Conservation (phyloP, 2,797 vertebrate genomes). For the Rhincodon typus region DNA sequence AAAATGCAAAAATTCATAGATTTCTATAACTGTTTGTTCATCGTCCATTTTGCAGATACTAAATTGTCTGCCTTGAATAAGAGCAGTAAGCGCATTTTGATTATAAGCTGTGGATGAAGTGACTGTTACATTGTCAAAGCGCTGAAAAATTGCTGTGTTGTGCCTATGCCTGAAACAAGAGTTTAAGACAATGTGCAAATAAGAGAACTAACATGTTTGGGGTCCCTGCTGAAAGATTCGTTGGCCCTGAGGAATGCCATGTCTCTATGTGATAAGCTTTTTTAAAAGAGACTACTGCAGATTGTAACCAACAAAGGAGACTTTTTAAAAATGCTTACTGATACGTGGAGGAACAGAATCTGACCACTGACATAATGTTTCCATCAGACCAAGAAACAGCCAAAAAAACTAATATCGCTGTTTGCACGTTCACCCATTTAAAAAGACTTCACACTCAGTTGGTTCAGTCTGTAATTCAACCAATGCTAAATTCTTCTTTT, state of each 20-base stretch:
- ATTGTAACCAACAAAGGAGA: background rate
- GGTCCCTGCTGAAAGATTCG: background rate
- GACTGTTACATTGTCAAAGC: background rate
- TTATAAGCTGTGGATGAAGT: background rate
- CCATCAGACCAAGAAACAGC: background rate
- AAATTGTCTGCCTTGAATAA: background rate
- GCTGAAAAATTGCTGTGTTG: background rate
- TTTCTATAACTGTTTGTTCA: background rate
- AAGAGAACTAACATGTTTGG: background rate
- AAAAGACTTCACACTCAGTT: background rate
- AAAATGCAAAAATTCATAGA: background rate
- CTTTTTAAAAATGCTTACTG: background rate
- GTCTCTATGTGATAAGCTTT: background rate
- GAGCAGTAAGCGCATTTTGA: background rate
- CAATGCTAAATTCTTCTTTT: background rate
- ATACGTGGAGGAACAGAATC: background rate
- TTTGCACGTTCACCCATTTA: background rate
- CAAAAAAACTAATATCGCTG: background rate
- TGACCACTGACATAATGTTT: background rate
- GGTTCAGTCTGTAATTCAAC: background rate
- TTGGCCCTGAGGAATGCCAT: background rate
- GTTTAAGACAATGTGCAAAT: background rate
- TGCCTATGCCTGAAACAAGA: background rate
- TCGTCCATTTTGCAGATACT: background rate
- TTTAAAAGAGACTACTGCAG: background rate